These are phyloP conservation scores for Aselliscus stoliczkanus DNA, from an alignment of 2,797 vertebrate genomes.

Conservation along the genomic window DNA sequence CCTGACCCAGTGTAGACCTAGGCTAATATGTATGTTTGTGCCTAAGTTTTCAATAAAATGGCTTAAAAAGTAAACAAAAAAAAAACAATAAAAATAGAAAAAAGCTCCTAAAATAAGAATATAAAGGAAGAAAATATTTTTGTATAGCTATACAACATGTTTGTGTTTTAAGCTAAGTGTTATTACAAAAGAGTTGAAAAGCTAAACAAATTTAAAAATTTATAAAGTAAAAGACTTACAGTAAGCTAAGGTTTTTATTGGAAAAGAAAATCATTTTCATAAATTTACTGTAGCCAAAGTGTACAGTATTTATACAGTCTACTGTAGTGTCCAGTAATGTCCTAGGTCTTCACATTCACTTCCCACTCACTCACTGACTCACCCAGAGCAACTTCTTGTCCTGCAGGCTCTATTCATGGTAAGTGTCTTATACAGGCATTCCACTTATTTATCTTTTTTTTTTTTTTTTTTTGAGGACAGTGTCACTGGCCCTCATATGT, in stretches of 20 bases:
- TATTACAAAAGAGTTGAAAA: not conserved
- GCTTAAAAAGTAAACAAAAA: not conserved
- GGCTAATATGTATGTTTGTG: not conserved
- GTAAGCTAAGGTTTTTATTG: not conserved
- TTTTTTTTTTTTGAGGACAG: too few relatives aligned
- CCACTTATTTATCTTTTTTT: not conserved
- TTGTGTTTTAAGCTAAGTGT: too few relatives aligned
- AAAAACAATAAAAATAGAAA: not conserved
- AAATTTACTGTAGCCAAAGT: not conserved
- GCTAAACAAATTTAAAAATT: not conserved
- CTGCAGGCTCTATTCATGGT: not conserved
- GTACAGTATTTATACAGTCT: not conserved
- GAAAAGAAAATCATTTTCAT: not conserved
- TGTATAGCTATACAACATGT: not conserved
- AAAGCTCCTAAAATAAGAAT: not conserved
- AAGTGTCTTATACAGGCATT: not conserved
- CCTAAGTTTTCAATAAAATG: not conserved
- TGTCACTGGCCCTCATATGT: too few relatives aligned
- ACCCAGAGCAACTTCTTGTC: not conserved
- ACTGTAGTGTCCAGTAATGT: not conserved
- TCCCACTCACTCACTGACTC: not conserved
- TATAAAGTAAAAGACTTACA: not conserved
- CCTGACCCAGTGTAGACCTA: not conserved
- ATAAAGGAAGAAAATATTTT: not conserved
- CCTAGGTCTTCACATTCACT: too few relatives aligned